These are phyloP conservation scores for Cyanoliseus patagonus DNA, from an alignment of 2,113 vertebrate genomes.

Conservation along the genomic window DNA sequence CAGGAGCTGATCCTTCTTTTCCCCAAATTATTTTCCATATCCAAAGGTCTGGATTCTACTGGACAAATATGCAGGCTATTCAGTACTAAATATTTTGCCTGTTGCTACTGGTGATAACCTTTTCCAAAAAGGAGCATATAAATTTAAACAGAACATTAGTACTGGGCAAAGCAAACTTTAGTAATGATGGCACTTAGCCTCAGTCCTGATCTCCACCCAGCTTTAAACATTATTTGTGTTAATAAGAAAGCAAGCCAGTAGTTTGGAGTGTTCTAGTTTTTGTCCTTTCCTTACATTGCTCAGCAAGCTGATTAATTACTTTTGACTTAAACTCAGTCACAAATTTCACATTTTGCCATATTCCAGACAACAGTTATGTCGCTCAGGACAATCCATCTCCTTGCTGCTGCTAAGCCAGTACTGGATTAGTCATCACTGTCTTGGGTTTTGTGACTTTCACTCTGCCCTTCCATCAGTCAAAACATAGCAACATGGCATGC, in stretches of 20 bases:
- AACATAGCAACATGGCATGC: background rate
- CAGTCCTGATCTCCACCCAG: constrained; percentile 9
- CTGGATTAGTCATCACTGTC: background rate
- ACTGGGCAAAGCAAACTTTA: constrained; percentile 25
- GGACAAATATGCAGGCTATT: constrained; percentile 3
- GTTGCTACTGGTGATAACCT: constrained; percentile 67
- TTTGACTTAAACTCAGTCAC: background rate
- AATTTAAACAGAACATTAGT: constrained; percentile 25
- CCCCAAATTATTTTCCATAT: background rate
- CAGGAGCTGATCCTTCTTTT: background rate
- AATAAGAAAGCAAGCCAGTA: background rate
- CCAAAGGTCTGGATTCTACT: constrained; percentile 7
- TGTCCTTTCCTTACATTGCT: background rate
- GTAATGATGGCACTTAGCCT: background rate
- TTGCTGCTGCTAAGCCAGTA: background rate
- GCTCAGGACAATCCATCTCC: background rate
- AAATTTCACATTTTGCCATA: background rate
- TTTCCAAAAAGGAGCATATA: constrained; percentile 30
- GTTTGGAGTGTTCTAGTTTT: background rate
- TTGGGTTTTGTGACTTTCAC: background rate
- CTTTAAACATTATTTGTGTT: background rate
- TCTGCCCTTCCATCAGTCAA: background rate
- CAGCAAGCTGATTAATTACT: background rate
- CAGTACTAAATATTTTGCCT: constrained; percentile 53
- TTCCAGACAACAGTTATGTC: background rate